Percentiles rank a stretch among this genome's conserved stretches.
phyloP scores from a whole-genome alignment of 2,113 vertebrate genomes.

The Cacatua alba region DNA sequence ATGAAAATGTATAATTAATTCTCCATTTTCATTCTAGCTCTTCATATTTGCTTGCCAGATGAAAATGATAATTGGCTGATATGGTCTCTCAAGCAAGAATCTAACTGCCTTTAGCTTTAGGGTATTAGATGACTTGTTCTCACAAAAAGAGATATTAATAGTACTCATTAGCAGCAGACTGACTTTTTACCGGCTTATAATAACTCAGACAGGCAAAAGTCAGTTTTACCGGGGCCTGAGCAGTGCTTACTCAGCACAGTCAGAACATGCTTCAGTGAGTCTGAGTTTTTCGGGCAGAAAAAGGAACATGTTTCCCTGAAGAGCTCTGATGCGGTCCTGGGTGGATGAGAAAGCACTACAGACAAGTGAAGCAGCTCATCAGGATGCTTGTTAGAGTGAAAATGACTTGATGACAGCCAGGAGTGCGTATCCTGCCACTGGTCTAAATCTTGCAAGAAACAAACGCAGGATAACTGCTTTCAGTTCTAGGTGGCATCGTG shows the following conservation, averaged over 20 bases:
- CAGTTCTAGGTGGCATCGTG: neutral
- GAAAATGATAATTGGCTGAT: slow-evolving; percentile 39
- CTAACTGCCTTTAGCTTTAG: slow-evolving; percentile 21
- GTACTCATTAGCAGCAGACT: neutral
- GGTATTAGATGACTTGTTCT: slow-evolving; percentile 31
- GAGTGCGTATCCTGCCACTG: accelerated
- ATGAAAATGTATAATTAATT: slow-evolving; percentile 18
- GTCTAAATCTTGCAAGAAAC: neutral
- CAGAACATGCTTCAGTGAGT: neutral
- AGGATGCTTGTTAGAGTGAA: accelerated
- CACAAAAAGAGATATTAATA: slow-evolving; percentile 47
- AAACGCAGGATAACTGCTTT: neutral
- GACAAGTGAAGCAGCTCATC: neutral
- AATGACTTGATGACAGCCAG: neutral
- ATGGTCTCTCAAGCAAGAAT: slow-evolving; percentile 16
- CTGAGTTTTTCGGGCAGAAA: neutral
- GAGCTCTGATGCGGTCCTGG: neutral
- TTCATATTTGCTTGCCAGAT: slow-evolving; percentile 37
- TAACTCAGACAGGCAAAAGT: neutral
- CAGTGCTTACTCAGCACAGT: neutral
- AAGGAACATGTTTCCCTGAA: neutral
- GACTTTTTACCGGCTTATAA: neutral
- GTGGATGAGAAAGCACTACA: neutral
- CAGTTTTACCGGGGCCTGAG: neutral
- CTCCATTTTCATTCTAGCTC: neutral